Percentiles rank a stretch among this genome's conserved stretches.
phyloP scores from a whole-genome alignment of 2,113 vertebrate species.

The Hipposideros armiger region DNA sequence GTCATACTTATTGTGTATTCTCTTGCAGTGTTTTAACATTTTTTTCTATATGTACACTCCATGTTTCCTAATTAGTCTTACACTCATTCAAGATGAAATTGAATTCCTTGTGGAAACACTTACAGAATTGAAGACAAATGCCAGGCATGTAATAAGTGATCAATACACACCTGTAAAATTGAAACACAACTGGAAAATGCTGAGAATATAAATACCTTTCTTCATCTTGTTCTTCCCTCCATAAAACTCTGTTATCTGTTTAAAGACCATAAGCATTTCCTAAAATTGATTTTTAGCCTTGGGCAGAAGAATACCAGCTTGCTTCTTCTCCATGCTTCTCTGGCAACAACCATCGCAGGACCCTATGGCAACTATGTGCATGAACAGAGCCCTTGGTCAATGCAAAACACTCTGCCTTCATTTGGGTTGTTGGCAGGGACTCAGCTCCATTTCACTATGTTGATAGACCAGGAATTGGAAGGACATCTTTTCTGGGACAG shows the following conservation, averaged over 20 bases:
- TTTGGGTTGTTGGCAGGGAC: background rate
- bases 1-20: background rate
- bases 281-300: background rate
- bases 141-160: background rate
- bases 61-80: slow-evolving; percentile 18
- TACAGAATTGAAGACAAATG: background rate
- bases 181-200: background rate
- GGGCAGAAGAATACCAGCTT: background rate
- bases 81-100: background rate
- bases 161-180: background rate
- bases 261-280: background rate
- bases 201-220: background rate
- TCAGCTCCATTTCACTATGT: background rate
- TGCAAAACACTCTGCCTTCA: background rate
- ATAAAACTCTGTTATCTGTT: background rate
- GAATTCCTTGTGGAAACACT: background rate
- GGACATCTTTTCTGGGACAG: background rate
- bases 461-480: background rate
- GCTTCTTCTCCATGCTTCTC: background rate
- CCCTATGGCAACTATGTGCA: too few species aligned
- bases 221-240: background rate
- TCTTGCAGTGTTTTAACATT: background rate
- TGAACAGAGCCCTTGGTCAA: background rate
- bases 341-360: background rate
- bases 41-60: background rate